Conservation (phyloP, 1,140 invertebrate genomes). For the Drosophila funebris region DNA sequence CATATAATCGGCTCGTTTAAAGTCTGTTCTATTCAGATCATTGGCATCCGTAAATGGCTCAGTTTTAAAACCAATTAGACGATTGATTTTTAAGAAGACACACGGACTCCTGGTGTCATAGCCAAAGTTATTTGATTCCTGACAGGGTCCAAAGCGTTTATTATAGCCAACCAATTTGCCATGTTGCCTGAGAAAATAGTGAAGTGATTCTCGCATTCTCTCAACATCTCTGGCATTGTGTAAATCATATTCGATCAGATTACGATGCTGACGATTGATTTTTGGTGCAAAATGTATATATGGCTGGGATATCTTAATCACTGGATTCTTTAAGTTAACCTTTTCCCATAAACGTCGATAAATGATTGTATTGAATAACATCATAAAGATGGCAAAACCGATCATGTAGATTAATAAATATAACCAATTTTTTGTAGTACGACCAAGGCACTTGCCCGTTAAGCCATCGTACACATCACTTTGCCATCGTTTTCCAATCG, state of each 20-base stretch:
- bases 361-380: constrained; percentile 9
- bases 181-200: constrained; percentile 19
- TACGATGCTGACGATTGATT: not conserved
- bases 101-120: constrained; percentile 43
- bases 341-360: constrained; percentile 16
- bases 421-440: not conserved
- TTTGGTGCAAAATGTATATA: constrained; percentile 30
- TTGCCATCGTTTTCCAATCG: constrained; percentile 1
- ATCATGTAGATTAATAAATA: constrained; percentile 1
- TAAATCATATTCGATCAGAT: constrained; percentile 25
- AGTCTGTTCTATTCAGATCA: not conserved
- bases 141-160: constrained; percentile 46
- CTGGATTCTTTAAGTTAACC: not conserved
- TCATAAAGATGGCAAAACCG: constrained; percentile 5
- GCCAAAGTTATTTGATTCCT: constrained; percentile 25
- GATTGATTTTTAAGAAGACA: constrained; percentile 62
- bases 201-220: not conserved
- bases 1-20: constrained; percentile 3
- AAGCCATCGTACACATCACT: not conserved
- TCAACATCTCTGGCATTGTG: not conserved
- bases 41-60: constrained; percentile 8
- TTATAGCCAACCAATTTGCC: not conserved
- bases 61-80: constrained; percentile 52
- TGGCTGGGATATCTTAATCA: constrained; percentile 22
- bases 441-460: not conserved